A percentile compares a stretch with the other conserved stretches of the same genome.
phyloP scores from a whole-genome alignment of 2,113 vertebrate genomes.

The Chamaea fasciata region DNA sequence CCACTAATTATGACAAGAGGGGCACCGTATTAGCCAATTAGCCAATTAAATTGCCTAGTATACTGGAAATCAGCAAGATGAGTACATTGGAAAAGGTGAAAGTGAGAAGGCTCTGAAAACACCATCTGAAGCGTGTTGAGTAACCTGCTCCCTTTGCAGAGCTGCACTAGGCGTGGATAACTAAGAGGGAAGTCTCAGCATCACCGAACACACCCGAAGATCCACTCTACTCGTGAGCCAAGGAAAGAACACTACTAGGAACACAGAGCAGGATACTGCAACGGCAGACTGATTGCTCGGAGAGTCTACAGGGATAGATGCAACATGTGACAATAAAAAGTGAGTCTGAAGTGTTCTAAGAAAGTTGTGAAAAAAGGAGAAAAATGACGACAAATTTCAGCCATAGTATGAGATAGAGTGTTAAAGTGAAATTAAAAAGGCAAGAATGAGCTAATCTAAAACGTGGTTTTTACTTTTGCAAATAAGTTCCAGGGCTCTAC shows the following conservation, averaged over 20 bases:
- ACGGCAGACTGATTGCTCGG: slow-evolving; percentile 59
- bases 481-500: slow-evolving; percentile 76
- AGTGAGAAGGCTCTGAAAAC: slow-evolving; percentile 68
- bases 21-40: slow-evolving; percentile 53
- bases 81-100: slow-evolving; percentile 65
- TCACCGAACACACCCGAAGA: slow-evolving; percentile 18
- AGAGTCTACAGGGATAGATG: slow-evolving; percentile 77
- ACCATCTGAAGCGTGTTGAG: slow-evolving; percentile 14
- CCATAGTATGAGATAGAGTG: slow-evolving; percentile 74
- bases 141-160: slow-evolving; percentile 63
- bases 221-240: slow-evolving; percentile 56
- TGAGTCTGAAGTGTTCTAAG: slow-evolving; percentile 77
- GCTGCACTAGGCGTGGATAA: slow-evolving; percentile 15
- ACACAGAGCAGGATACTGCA: slow-evolving; percentile 69
- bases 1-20: slow-evolving; percentile 55
- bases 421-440: slow-evolving; percentile 81
- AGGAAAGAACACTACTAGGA: slow-evolving; percentile 73
- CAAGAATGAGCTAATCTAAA: slow-evolving; percentile 79
- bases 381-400: slow-evolving; percentile 80
- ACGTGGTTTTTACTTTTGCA: slow-evolving; percentile 67
- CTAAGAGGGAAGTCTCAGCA: slow-evolving; percentile 63
- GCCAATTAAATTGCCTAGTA: slow-evolving; percentile 64
- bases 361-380: slow-evolving; percentile 76
- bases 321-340: slow-evolving; percentile 79
- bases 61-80: slow-evolving; percentile 49